Base-by-base conservation (phyloP, 1,140 invertebrate genomes). In the Drosophila arawakana region DNA sequence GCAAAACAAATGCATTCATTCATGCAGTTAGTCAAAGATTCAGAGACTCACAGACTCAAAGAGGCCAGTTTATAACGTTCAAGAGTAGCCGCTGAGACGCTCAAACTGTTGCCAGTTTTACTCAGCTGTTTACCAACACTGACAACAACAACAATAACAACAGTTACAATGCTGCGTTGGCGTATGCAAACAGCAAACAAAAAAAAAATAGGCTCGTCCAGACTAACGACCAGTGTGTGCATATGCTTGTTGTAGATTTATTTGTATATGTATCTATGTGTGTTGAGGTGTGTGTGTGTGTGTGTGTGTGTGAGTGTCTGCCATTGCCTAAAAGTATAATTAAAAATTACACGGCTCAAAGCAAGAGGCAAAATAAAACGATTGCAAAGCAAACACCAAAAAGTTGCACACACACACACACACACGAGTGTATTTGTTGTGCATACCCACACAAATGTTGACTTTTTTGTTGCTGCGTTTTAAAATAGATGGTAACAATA, bases 1-100 rank as follows among this genome's bases (percentile, higher is more conserved):
- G 76, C 63, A 70, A 80, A 73, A 68, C 72, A 79, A 81, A 73
- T 66, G 59, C 80, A 86, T 71, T 46, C 68, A 78, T 73, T 80
- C 73, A 72, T 69, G 49, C 67, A 52, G 66, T 55, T 71, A 66
- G 54, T 70, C 44, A 57, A 49, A 47, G 52, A 21, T 21, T 21
- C 18, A 21, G 18, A 21, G 18, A 21, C 18, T 21, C 18, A 21
- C 18, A 21, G 18, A 52, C 52, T 55, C 41, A 67, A 68, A 68
- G 60, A 46, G 39, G 18, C 69, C 44, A 70, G 52, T 59, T 60
- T 57, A 65, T 66, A 75, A 58, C 44, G 71, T 65, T 47, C 62
- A 63, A 83, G 62, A 59, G 65, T 55, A 41, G 3, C 50, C 46
- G 21, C 15, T 21, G 47, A n/a, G 60, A 52, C 52, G 52, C 25